Base-by-base conservation (phyloP, 1,140 invertebrate genomes). In the Aphelenchoides fujianensis region DNA sequence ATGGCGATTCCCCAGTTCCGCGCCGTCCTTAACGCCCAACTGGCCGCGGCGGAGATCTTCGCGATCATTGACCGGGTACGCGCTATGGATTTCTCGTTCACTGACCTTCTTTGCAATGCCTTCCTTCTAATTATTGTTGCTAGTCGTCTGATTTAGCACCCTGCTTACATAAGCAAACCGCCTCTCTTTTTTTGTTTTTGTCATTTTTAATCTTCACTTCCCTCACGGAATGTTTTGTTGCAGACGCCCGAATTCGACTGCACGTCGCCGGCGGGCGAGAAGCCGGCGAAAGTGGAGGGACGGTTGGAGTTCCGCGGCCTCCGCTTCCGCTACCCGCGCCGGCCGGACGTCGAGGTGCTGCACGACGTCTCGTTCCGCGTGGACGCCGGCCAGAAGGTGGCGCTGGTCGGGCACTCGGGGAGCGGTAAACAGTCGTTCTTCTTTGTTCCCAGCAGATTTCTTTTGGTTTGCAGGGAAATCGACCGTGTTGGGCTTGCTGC, bases 301-400 rank as follows among this genome's bases (percentile, higher is more conserved):
- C 19, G 31, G 7, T 73, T 72, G 16, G 23, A 28, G 1, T 74
- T 72, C 31, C 3, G 31, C 3, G 54, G 57, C 23, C 19, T 72
- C 41, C 31, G 48, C 23, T 72, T 72, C 54, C 12, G 16, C 7
- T 72, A 72, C 48, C 71, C 71, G 3, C 35, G 32, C 9, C 55
- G 72, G 16, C 71, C 68, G 30, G 52, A 67, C 34, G 19, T 81
- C 30, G 19, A 71, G 54, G 78, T 97, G 7, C 85, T 98, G 5
- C 90, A 90, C 74, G 91, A 93, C 82, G 85, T 98, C 31, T 91
- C 89, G 68, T 97, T 97, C 77, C 87, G 86, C 1, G 91, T 92
- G 19, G 89, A 91, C 1, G 87, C 92, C 0, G 94, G 94, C 23
- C 91, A 94, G 80, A 95, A 92, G 2, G 87, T 94, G 31, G 95